A percentile compares a stretch with the other conserved stretches of the same genome.
Evolutionary conservation across 2,888 invertebrate genomes (phyloP).

Genomic region (Ecdyonurus torrentis): DNA sequence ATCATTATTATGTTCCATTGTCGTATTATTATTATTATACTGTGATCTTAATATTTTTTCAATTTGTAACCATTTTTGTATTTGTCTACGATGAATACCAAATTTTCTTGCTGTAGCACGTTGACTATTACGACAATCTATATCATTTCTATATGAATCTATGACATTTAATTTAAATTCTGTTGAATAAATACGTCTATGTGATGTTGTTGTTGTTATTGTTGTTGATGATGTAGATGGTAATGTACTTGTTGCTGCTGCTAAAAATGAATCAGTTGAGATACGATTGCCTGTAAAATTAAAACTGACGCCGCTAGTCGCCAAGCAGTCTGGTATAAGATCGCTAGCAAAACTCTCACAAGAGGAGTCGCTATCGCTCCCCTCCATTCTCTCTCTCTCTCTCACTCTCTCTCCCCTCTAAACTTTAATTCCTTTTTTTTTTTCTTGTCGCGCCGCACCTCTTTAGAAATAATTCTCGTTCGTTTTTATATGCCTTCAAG

Average conservation of each 20-base stretch:
- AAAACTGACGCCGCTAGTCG: background rate
- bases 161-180: constrained; percentile 79
- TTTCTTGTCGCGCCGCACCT: no score
- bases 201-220: background rate
- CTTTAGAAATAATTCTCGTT: no score
- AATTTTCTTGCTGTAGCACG: constrained; percentile 80
- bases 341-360: background rate
- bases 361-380: background rate
- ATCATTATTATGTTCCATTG: constrained; percentile 2
- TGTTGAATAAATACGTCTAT: constrained; percentile 68
- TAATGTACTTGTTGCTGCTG: background rate
- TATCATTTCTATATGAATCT: constrained; percentile 70
- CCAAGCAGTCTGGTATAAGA: background rate
- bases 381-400: background rate
- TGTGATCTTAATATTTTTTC: constrained; percentile 58
- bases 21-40: background rate
- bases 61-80: constrained; percentile 83
- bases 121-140: constrained; percentile 78
- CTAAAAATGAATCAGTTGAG: background rate
- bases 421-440: background rate
- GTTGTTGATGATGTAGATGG: background rate
- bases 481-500: background rate
- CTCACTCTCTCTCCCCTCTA: background rate
- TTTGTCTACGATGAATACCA: constrained; percentile 75
- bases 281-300: background rate